These are phyloP conservation scores for Bettongia penicillata DNA, from an alignment of 2,113 vertebrate genomes.

Conservation along the genomic window DNA sequence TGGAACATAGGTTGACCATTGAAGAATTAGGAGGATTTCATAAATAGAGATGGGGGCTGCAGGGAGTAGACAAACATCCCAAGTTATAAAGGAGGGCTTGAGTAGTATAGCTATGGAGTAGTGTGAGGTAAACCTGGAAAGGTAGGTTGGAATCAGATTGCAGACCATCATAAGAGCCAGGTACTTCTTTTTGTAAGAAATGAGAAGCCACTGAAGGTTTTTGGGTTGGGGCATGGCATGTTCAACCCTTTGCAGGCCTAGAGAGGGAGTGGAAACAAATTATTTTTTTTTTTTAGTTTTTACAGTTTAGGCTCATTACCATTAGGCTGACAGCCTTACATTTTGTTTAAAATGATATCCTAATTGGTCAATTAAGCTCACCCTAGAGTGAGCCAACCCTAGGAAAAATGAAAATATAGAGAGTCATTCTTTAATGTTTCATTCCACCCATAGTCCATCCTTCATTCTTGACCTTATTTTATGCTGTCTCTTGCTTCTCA, in stretches of 20 bases:
- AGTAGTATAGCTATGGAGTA: background rate
- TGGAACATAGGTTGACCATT: background rate
- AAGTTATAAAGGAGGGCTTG: background rate
- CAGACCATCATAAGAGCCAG: background rate
- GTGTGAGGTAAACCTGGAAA: background rate
- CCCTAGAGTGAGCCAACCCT: no score
- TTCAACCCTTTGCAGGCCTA: background rate
- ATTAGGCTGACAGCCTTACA: background rate
- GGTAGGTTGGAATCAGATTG: background rate
- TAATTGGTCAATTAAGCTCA: background rate
- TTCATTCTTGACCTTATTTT: background rate
- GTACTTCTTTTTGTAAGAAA: constrained; percentile 1
- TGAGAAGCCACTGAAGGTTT: background rate
- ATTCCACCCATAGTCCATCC: background rate
- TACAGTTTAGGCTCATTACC: background rate
- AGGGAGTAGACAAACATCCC: background rate
- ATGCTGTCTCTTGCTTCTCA: background rate
- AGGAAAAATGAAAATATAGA: background rate
- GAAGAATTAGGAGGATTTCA: background rate
- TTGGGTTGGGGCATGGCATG: background rate
- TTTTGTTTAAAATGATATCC: background rate
- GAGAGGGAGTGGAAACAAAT: background rate
- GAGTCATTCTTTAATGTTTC: background rate
- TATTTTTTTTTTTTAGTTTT: background rate
- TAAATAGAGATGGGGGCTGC: background rate